A percentile compares a stretch with the other conserved stretches of the same genome.
These are phyloP conservation scores for Brachionus manjavacas DNA, from an alignment of 1,140 invertebrate species.

Conservation along the genomic window DNA sequence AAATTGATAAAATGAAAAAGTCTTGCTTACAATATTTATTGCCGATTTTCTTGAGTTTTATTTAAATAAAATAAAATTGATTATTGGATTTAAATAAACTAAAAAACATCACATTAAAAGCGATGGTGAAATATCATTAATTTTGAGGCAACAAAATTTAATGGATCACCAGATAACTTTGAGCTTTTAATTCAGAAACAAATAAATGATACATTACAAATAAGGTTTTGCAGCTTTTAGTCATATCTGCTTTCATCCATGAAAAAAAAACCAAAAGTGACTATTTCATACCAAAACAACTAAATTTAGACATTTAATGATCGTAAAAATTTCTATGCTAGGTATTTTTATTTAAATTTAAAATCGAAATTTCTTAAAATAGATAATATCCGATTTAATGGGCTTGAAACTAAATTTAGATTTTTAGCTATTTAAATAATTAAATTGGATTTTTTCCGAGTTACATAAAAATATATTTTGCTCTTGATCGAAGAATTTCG, in stretches of 20 bases:
- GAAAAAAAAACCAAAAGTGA: not conserved
- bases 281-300: not conserved
- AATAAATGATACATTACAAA: not conserved
- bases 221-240: not conserved
- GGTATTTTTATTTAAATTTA: not conserved
- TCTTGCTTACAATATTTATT: too few species aligned
- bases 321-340: not conserved
- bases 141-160: not conserved
- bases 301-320: not conserved
- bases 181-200: not conserved
- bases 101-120: too few species aligned
- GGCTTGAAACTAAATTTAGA: not conserved
- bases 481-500: not conserved
- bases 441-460: not conserved
- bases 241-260: not conserved
- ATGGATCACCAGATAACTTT: not conserved
- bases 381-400: not conserved
- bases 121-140: too few species aligned
- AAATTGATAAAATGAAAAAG: too few species aligned
- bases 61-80: too few species aligned
- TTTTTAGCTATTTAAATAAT: not conserved
- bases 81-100: too few species aligned
- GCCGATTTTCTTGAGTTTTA: too few species aligned
- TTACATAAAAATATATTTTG: not conserved
- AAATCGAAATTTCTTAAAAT: not conserved